Base-by-base conservation (phyloP, 1,140 invertebrate genomes). In the Pissodes strobi region DNA sequence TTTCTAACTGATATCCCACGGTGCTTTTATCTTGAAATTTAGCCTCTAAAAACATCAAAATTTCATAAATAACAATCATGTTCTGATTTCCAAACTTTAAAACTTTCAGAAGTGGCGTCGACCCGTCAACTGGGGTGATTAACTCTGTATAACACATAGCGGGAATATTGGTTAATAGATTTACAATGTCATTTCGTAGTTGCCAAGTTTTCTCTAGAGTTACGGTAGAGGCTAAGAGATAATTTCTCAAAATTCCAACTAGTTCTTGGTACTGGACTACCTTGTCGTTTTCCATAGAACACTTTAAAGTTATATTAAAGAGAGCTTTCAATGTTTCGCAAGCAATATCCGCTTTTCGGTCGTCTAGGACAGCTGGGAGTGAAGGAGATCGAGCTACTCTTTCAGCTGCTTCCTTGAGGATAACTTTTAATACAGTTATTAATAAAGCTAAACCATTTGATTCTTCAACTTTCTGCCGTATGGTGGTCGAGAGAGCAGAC, bases 311-410 rank as follows among this genome's bases (percentile, higher is more conserved):
- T 53, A 97, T 78, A 78, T 96, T 97, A 76, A 96, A 98, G 59
- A 97, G 82, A 10, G 90, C 87, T 81, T 97, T 97, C 5, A 97
- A 82, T 67, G 93, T 86, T 81, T 97, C 94, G 79, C 87, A 90
- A 19, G 85, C 80, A 37, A 95, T 80, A 52, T 87, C 87, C 34
- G 88, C 83, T 73, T 92, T 81, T 43, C 82, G 76, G 74, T 88
- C 84, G 49, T 58, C 68, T 22, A 57, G 52, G 39, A 65, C 57
- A 59, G 66, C 64, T 27, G 58, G 60, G 21, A 43, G 53, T 45
- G 23, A 19, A 30, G 34, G 49, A 38, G 64, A 68, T 55, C 66
- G 34, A 13, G 17, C 38, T 3, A 63, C 22, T 21, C 65, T 64
- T 39, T 70, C 39, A 51, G 68, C 66, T 12, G 69, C 62, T 69